A percentile compares a stretch with the other conserved stretches of the same genome.
These are phyloP conservation scores for Brassicogethes aeneus DNA, from an alignment of 2,888 invertebrate genomes.

Conservation along the genomic window DNA sequence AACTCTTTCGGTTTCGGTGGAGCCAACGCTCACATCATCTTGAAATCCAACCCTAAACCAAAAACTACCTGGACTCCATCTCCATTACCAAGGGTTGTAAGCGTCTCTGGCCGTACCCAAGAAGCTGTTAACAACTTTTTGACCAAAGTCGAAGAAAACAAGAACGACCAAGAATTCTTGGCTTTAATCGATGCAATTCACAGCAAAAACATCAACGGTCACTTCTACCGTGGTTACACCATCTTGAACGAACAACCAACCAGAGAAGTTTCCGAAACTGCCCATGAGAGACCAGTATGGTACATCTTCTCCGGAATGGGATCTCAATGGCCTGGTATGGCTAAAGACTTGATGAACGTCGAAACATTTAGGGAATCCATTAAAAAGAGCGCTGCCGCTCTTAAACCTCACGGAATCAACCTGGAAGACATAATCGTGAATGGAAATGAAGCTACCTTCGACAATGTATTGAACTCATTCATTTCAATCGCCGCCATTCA, in stretches of 20 bases:
- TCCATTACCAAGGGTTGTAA: slow-evolving; percentile 58
- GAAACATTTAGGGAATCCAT: slow-evolving; percentile 76
- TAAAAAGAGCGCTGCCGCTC: slow-evolving; percentile 61
- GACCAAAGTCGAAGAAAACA: slow-evolving; percentile 49
- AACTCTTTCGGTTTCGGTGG: slow-evolving; percentile 99
- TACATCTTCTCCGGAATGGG: slow-evolving; percentile 98
- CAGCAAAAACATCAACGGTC: slow-evolving; percentile 60
- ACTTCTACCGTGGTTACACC: slow-evolving; percentile 71
- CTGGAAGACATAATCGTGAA: slow-evolving; percentile 71
- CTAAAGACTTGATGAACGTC: slow-evolving; percentile 71
- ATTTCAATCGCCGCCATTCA: slow-evolving; percentile 93
- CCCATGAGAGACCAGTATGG: slow-evolving; percentile 72
- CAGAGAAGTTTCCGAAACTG: slow-evolving; percentile 43
- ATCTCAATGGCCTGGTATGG: slow-evolving; percentile 97
- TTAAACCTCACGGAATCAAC: slow-evolving; percentile 73
- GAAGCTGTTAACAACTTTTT: slow-evolving; percentile 63
- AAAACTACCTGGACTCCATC: slow-evolving; percentile 49
- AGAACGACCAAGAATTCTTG: slow-evolving; percentile 64
- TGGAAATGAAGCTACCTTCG: slow-evolving; percentile 68
- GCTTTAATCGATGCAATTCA: slow-evolving; percentile 70
- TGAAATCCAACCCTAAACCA: slow-evolving; percentile 69
- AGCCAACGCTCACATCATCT: slow-evolving; percentile 85
- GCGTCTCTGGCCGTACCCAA: slow-evolving; percentile 79
- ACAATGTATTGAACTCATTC: slow-evolving; percentile 84
- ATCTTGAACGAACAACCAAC: slow-evolving; percentile 52